Conservation (phyloP, 1,140 invertebrate species). For the Sitobion miscanthi region DNA sequence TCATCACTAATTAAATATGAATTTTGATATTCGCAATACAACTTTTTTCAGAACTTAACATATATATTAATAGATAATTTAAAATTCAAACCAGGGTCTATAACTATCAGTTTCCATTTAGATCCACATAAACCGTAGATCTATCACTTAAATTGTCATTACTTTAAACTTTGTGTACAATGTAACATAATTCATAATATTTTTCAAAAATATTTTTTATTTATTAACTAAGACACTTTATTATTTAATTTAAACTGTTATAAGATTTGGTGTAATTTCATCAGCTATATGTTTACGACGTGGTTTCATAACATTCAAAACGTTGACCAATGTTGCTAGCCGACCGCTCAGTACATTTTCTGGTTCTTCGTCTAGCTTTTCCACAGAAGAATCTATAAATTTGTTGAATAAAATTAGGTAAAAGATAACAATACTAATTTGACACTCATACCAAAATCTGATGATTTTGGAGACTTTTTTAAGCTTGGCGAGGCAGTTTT, state of each 20-base stretch:
- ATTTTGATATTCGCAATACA: no score
- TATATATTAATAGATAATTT: background rate
- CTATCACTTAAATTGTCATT: background rate
- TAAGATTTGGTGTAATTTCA: constrained; percentile 10
- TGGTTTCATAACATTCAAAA: constrained; percentile 49
- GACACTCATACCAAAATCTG: constrained; percentile 29
- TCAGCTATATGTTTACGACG: constrained; percentile 37
- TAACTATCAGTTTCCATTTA: background rate
- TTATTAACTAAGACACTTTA: background rate
- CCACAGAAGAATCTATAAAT: constrained; percentile 50
- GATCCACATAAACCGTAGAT: background rate
- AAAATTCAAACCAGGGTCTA: background rate
- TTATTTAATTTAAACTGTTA: constrained; percentile 25
- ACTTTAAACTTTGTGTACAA: background rate
- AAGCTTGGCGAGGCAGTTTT: constrained; percentile 28
- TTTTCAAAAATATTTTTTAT: background rate
- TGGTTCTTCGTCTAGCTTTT: constrained; percentile 50
- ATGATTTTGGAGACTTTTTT: constrained; percentile 49
- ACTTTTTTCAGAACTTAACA: no score
- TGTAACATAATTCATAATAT: background rate
- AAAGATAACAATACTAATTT: background rate
- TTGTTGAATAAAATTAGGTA: background rate
- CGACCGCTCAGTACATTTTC: constrained; percentile 41
- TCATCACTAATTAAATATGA: no score
- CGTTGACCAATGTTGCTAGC: constrained; percentile 43